Evolutionary conservation across 2,797 vertebrate genomes (phyloP).

Genomic region (Leptodactylus fallax): DNA sequence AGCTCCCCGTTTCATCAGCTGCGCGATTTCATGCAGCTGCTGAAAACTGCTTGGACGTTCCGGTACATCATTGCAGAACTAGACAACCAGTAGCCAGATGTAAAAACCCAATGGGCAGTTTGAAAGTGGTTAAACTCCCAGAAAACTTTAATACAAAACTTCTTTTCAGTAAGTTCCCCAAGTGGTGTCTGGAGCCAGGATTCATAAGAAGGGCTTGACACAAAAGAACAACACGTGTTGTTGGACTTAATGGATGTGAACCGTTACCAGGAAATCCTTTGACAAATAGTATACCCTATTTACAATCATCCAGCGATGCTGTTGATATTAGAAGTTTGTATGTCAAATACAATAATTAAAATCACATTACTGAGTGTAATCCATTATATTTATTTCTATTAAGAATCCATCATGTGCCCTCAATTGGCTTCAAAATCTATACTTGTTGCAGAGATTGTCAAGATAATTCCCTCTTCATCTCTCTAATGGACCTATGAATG

Average conservation of each 20-base stretch:
- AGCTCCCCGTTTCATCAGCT: too few relatives aligned
- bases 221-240: not conserved
- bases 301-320: not conserved
- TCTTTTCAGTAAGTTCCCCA: too few relatives aligned
- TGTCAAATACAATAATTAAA: conserved; percentile 14
- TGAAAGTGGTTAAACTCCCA: too few relatives aligned
- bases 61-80: too few relatives aligned
- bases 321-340: not conserved
- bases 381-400: not conserved
- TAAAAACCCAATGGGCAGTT: too few relatives aligned
- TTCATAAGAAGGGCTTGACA: not conserved
- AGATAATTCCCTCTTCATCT: conserved; percentile 18
- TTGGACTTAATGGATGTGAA: not conserved
- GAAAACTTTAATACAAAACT: too few relatives aligned
- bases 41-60: too few relatives aligned
- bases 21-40: too few relatives aligned
- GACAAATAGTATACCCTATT: not conserved
- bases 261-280: not conserved
- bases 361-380: conserved; percentile 9
- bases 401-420: not conserved
- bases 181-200: too few relatives aligned
- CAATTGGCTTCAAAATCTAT: not conserved
- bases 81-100: too few relatives aligned
- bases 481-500: conserved; percentile 40
- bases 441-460: not conserved